Evolutionary conservation across 2,888 invertebrate species (phyloP).

Genomic region (Caradrina clavipalpis): DNA sequence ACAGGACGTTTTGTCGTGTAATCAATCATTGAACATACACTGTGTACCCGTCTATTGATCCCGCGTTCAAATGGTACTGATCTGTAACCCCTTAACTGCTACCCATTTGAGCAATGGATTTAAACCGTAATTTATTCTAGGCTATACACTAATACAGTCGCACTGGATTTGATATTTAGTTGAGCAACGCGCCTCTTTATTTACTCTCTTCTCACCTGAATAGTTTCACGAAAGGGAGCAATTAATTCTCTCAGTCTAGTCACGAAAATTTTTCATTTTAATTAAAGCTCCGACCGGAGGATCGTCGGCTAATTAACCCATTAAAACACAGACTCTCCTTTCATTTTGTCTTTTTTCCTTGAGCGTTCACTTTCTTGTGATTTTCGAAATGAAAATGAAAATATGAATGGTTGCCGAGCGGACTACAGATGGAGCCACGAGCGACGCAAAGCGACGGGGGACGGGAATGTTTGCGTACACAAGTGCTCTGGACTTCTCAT

Average conservation of each 20-base stretch:
- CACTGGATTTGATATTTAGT: constrained; percentile 62
- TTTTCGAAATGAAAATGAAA: constrained; percentile 81
- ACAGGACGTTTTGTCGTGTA: constrained; percentile 57
- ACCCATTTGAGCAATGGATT: constrained; percentile 17
- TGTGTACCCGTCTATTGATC: constrained; percentile 35
- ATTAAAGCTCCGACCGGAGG: constrained; percentile 88
- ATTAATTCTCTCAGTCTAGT: constrained; percentile 88
- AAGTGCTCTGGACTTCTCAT: constrained; percentile 48
- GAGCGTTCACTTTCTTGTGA: constrained; percentile 86
- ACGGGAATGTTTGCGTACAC: constrained; percentile 54
- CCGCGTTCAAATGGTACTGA: constrained; percentile 33
- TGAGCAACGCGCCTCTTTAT: constrained; percentile 73
- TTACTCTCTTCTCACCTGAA: constrained; percentile 85
- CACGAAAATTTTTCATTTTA: constrained; percentile 90
- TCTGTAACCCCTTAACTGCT: constrained; percentile 29
- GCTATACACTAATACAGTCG: constrained; percentile 13
- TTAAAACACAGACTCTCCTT: constrained; percentile 89
- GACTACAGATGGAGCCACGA: constrained; percentile 45
- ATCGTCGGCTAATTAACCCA: constrained; percentile 90
- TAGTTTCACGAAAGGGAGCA: constrained; percentile 87
- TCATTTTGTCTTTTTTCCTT: constrained; percentile 85
- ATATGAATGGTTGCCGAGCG: constrained; percentile 55
- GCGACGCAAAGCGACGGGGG: neutral
- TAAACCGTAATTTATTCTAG: constrained; percentile 15
- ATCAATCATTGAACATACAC: constrained; percentile 60